phyloP scores from a whole-genome alignment of 2,888 invertebrate genomes.

The Acleris laterana region DNA sequence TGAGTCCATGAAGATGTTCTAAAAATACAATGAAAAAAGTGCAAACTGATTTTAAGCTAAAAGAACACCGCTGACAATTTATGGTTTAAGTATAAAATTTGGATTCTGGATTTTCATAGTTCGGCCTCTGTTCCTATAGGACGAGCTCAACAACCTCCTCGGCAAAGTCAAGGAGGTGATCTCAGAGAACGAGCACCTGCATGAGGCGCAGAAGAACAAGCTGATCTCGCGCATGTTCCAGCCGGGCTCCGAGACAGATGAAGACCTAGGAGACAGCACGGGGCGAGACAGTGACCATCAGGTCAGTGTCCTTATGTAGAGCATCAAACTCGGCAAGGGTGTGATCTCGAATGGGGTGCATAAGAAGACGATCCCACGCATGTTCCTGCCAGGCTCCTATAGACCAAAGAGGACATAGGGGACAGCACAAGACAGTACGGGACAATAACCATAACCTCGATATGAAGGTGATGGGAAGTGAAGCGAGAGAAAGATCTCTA shows the following conservation, averaged over 20 bases:
- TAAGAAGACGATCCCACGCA: conserved; percentile 86
- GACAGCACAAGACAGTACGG: conserved; percentile 79
- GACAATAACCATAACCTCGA: conserved; percentile 83
- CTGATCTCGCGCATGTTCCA: conserved; percentile 86
- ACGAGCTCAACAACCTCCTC: conserved; percentile 89
- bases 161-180: conserved; percentile 94
- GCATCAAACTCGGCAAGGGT: conserved; percentile 86
- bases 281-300: conserved; percentile 78
- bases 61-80: too few relatives aligned
- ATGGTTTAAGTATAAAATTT: too few relatives aligned
- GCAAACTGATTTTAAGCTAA: too few relatives aligned
- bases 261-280: conserved; percentile 76
- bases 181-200: conserved; percentile 92
- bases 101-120: too few relatives aligned
- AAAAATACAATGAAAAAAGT: too few relatives aligned
- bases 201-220: conserved; percentile 90
- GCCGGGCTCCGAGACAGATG: conserved; percentile 76
- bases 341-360: conserved; percentile 92
- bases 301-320: conserved; percentile 46
- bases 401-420: conserved; percentile 75
- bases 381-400: conserved; percentile 83
- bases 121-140: conserved; percentile 64
- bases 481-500: too few relatives aligned
- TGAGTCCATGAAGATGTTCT: too few relatives aligned
- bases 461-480: conserved; percentile 93